Evolutionary conservation across 2,113 vertebrate species (phyloP).

Genomic region (Thalassoma bifasciatum): DNA sequence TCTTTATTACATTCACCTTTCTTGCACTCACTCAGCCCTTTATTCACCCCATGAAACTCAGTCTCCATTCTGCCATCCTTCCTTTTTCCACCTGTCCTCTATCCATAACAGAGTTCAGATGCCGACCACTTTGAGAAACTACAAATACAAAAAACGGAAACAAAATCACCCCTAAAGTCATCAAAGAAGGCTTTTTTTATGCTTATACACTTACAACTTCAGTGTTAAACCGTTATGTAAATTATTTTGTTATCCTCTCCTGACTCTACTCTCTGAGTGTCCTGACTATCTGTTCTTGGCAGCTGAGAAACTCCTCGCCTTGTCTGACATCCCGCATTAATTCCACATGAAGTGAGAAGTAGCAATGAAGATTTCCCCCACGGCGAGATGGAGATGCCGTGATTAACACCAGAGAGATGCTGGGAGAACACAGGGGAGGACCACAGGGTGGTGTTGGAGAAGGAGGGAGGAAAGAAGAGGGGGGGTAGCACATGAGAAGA

Average conservation of each 20-base stretch:
- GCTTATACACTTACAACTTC: neutral
- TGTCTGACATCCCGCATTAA: conserved; percentile 64
- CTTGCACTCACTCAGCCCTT: conserved; percentile 3
- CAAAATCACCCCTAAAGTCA: neutral
- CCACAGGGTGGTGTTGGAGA: conserved; percentile 7
- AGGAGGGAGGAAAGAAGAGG: conserved; percentile 1
- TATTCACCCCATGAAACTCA: conserved; percentile 11
- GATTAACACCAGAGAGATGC: conserved; percentile 68
- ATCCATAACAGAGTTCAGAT: neutral
- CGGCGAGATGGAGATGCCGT: conserved; percentile 63
- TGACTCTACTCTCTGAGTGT: conserved; percentile 12
- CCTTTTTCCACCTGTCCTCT: neutral
- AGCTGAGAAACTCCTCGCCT: conserved; percentile 47
- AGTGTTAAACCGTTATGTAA: conserved; percentile 21
- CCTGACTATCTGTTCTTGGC: conserved; percentile 38
- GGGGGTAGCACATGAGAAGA: neutral
- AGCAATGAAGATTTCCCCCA: conserved; percentile 66
- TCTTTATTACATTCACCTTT: conserved; percentile 1
- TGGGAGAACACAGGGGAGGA: conserved; percentile 28
- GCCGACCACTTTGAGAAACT: neutral
- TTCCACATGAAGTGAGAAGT: conserved; percentile 71
- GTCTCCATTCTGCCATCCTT: neutral
- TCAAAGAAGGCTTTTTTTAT: neutral
- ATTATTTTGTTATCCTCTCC: conserved; percentile 12
- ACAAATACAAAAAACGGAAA: neutral